These are phyloP conservation scores for Drosophila meridiana DNA, from an alignment of 2,888 invertebrate species.

Conservation along the genomic window DNA sequence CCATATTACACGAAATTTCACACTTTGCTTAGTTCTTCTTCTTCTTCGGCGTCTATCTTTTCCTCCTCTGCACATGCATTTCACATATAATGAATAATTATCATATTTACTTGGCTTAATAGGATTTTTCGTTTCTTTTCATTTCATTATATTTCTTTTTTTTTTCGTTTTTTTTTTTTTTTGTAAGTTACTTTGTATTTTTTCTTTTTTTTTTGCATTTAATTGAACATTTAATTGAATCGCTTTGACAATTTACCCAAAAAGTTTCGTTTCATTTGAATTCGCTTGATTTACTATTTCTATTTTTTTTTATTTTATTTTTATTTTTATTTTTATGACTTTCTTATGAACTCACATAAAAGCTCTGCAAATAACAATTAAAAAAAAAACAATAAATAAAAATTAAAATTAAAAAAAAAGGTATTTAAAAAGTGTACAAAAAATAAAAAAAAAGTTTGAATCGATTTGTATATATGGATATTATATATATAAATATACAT, in stretches of 20 bases:
- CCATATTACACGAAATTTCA: constrained; percentile 65
- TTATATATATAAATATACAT: constrained; percentile 23
- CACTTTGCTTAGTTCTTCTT: constrained; percentile 65
- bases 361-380: constrained; percentile 66
- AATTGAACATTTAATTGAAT: constrained; percentile 71
- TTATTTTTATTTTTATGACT: constrained; percentile 8
- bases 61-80: constrained; percentile 38
- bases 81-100: constrained; percentile 60
- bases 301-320: constrained; percentile 6
- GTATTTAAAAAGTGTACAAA: constrained; percentile 14
- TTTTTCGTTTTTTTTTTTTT: constrained; percentile 26
- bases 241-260: constrained; percentile 62
- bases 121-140: constrained; percentile 61
- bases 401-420: constrained; percentile 21
- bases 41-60: constrained; percentile 40
- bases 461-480: constrained; percentile 51
- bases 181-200: constrained; percentile 25
- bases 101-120: constrained; percentile 75
- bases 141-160: constrained; percentile 11
- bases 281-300: constrained; percentile 12
- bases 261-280: constrained; percentile 39
- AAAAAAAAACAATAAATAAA: constrained; percentile 46
- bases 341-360: constrained; percentile 47
- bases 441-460: constrained; percentile 58
- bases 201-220: constrained; percentile 43